A percentile compares a stretch with the other conserved stretches of the same genome.
Evolutionary conservation across 2,888 invertebrate genomes (phyloP).

Genomic region (Lasioglossum vierecki): DNA sequence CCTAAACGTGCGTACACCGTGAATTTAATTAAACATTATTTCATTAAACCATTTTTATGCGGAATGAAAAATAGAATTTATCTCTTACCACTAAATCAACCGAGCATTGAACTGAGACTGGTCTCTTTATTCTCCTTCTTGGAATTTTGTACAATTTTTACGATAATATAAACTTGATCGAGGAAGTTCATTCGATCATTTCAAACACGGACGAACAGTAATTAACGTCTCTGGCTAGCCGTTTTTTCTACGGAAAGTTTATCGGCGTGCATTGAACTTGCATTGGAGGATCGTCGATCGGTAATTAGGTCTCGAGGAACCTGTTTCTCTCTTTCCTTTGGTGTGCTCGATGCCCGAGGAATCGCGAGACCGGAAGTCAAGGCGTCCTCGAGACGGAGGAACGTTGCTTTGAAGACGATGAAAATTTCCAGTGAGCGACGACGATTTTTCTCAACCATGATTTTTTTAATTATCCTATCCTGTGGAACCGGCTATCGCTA

Average conservation of each 20-base stretch:
- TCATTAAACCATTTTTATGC: no score
- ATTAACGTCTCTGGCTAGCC: neutral
- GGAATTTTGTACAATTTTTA: no score
- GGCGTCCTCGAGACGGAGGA: neutral
- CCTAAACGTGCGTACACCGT: no score
- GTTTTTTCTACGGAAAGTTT: slow-evolving; percentile 44
- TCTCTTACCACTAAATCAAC: no score
- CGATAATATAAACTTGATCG: no score
- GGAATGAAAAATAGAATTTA: no score
- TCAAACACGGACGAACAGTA: neutral
- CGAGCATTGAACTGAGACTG: no score
- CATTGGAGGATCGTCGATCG: slow-evolving; percentile 30
- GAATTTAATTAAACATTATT: no score
- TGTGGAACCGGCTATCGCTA: neutral
- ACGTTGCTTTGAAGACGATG: neutral
- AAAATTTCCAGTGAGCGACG: neutral
- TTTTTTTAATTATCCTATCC: neutral
- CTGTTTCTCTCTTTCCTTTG: slow-evolving; percentile 44
- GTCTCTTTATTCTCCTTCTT: no score
- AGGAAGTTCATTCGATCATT: no score
- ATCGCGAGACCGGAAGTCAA: slow-evolving; percentile 26
- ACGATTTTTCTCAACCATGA: neutral
- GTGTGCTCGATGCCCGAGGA: slow-evolving; percentile 32
- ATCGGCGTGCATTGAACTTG: slow-evolving; percentile 47
- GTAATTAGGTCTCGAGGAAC: slow-evolving; percentile 47